Percentiles rank a stretch among this genome's conserved stretches.
Conservation (phyloP, 1,140 invertebrate species). For the Sinonovacula constricta region DNA sequence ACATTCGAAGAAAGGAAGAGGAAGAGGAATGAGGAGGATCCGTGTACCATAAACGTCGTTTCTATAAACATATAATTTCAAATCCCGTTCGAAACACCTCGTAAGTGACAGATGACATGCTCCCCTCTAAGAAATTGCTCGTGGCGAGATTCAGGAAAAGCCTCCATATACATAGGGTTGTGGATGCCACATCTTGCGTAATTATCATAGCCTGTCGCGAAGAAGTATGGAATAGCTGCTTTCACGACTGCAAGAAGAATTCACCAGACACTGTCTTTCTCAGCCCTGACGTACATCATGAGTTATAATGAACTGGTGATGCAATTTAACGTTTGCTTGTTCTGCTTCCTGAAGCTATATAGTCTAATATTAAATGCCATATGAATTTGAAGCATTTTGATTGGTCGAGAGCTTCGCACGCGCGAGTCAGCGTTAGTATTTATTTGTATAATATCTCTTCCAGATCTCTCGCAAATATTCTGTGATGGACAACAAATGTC, state of each 20-base stretch:
- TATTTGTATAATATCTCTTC: too few species aligned
- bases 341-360: too few species aligned
- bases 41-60: conserved; percentile 52
- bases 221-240: conserved; percentile 5
- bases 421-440: too few species aligned
- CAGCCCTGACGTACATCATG: conserved; percentile 2
- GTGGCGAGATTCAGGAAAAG: neutral
- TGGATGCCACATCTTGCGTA: conserved; percentile 1
- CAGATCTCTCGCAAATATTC: too few species aligned
- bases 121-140: conserved; percentile 34
- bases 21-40: too few species aligned
- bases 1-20: too few species aligned
- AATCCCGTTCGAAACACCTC: conserved; percentile 34
- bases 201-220: conserved; percentile 2
- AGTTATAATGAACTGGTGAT: too few species aligned
- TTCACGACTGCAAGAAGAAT: neutral
- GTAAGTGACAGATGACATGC: conserved; percentile 33
- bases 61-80: conserved; percentile 48
- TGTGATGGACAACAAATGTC: too few species aligned
- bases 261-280: neutral
- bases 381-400: too few species aligned
- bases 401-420: too few species aligned
- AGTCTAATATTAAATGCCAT: too few species aligned
- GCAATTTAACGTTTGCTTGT: too few species aligned
- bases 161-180: neutral